Conservation (phyloP, 2,888 invertebrate genomes). For the Girardia tigrina region DNA sequence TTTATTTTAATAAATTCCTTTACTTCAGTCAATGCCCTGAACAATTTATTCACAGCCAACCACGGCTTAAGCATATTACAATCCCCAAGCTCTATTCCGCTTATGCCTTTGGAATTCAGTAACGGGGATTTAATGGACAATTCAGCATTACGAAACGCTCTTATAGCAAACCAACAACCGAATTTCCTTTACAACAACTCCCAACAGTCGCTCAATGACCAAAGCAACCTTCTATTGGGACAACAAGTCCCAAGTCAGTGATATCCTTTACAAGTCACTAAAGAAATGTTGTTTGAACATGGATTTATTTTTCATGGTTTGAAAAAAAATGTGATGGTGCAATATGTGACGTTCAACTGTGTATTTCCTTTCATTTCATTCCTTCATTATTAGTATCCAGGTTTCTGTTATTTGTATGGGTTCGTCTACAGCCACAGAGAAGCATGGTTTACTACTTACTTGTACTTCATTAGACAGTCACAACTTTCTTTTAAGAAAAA, state of each 20-base stretch:
- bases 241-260: not conserved
- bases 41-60: not conserved
- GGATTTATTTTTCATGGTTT: not conserved
- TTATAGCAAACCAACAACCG: not conserved
- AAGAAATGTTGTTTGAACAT: no score
- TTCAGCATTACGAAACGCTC: not conserved
- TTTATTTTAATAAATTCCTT: no score
- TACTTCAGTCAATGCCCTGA: not conserved
- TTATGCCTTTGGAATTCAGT: not conserved
- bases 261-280: no score
- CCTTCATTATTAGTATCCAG: not conserved
- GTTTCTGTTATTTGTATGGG: not conserved
- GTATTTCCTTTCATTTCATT: not conserved
- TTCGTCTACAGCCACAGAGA: no score
- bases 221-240: not conserved
- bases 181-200: not conserved
- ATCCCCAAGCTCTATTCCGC: not conserved
- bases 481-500: no score
- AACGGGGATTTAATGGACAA: not conserved
- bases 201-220: not conserved
- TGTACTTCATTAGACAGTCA: no score
- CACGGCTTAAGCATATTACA: not conserved
- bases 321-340: not conserved
- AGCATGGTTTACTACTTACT: no score
- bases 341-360: not conserved